Evolutionary conservation across 1,140 invertebrate species (phyloP).

Genomic region (Tetramorium parvispinum): DNA sequence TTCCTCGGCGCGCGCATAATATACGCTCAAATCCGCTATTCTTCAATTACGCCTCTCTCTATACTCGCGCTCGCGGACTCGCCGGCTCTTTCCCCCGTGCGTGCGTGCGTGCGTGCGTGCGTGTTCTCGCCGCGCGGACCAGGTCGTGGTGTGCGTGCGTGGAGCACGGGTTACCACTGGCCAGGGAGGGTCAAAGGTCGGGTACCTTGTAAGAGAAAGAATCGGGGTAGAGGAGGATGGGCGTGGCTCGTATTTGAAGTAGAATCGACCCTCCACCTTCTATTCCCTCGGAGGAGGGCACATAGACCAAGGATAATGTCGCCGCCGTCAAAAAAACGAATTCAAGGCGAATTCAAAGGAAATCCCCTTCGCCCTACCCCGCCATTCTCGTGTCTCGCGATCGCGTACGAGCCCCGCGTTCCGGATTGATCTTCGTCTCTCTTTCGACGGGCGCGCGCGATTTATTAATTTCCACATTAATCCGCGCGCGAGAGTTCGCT

Average conservation of each 20-base stretch:
- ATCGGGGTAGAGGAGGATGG: conserved; percentile 74
- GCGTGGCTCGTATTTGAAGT: conserved; percentile 81
- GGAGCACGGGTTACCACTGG: conserved; percentile 65
- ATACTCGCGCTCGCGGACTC: conserved; percentile 53
- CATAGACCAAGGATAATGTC: conserved; percentile 56
- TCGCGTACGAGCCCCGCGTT: not conserved
- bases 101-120: conserved; percentile 25
- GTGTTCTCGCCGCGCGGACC: not conserved
- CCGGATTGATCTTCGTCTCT: conserved; percentile 37
- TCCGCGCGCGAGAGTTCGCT: conserved; percentile 37
- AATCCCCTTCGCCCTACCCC: conserved; percentile 55
- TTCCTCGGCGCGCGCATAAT: conserved; percentile 66
- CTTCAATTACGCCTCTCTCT: conserved; percentile 72
- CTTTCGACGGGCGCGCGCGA: not conserved
- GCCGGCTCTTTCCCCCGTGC: conserved; percentile 12
- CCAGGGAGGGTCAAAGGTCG: conserved; percentile 66
- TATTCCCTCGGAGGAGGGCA: conserved; percentile 56
- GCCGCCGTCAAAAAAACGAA: conserved; percentile 55
- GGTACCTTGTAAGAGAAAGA: conserved; percentile 66
- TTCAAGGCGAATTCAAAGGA: conserved; percentile 52
- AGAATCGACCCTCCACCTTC: conserved; percentile 79
- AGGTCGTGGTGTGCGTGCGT: conserved; percentile 60
- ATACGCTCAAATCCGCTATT: conserved; percentile 75
- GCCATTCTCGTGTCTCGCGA: conserved; percentile 71
- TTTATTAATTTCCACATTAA: conserved; percentile 68